Percentiles rank a stretch among this genome's conserved stretches.
Conservation (phyloP, 2,888 invertebrate genomes). For the Zeuzera pyrina region DNA sequence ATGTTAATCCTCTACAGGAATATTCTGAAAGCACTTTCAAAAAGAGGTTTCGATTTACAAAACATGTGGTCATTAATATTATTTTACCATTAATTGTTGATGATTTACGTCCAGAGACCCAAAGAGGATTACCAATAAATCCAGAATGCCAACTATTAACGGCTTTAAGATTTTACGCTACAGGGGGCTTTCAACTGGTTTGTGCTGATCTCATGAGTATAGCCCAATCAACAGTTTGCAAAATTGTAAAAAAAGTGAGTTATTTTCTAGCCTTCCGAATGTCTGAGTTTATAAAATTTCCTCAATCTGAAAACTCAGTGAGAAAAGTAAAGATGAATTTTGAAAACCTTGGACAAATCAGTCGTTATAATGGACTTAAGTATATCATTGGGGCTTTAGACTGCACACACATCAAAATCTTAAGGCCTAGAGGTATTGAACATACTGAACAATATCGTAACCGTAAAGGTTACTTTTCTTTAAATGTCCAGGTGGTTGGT, state of each 20-base stretch:
- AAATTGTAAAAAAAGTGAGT: slow-evolving; percentile 1
- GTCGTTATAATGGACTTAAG: neutral
- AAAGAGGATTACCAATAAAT: neutral
- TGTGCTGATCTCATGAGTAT: slow-evolving; percentile 8
- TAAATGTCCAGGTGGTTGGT: slow-evolving; percentile 10
- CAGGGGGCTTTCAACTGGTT: slow-evolving; percentile 7
- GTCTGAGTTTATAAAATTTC: neutral
- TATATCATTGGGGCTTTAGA: slow-evolving; percentile 3
- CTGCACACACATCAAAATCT: slow-evolving; percentile 3
- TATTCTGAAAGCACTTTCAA: neutral
- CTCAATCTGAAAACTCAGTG: neutral
- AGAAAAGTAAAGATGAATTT: neutral
- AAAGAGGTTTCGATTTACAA: neutral
- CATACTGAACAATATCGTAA: slow-evolving; percentile 8
- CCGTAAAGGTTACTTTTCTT: slow-evolving; percentile 10
- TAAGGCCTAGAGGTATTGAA: slow-evolving; percentile 2
- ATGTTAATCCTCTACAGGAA: neutral
- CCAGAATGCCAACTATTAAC: slow-evolving; percentile 6
- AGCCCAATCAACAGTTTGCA: slow-evolving; percentile 2
- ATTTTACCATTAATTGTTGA: neutral
- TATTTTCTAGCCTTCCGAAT: neutral
- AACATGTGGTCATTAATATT: neutral
- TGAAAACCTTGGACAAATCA: neutral
- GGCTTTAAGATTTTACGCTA: slow-evolving; percentile 13
- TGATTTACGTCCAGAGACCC: neutral